Percentiles rank a stretch among this genome's conserved stretches.
These are phyloP conservation scores for Psittacula echo DNA, from an alignment of 2,797 vertebrate genomes.

Conservation along the genomic window DNA sequence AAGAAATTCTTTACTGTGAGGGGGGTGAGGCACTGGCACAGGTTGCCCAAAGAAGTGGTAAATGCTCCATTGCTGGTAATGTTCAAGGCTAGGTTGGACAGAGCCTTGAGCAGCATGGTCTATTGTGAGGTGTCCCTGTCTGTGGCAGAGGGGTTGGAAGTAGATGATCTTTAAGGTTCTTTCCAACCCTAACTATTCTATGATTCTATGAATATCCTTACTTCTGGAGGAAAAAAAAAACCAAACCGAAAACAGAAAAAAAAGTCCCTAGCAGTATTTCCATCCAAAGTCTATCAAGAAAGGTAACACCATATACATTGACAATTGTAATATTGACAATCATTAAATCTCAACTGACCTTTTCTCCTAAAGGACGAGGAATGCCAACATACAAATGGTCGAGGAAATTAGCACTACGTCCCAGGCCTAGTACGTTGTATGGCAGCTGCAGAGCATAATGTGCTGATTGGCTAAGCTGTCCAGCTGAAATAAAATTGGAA, in stretches of 20 bases:
- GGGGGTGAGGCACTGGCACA: no score
- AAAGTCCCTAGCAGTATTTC: not conserved
- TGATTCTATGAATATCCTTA: not conserved
- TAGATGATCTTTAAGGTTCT: not conserved
- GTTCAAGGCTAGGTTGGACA: no score
- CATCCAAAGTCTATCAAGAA: not conserved
- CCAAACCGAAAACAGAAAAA: not conserved
- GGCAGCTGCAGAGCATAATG: constrained; percentile 95
- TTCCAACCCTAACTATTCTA: not conserved
- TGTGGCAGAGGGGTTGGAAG: not conserved
- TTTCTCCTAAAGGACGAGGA: constrained; percentile 86
- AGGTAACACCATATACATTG: not conserved
- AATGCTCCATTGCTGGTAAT: no score
- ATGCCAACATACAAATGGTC: constrained; percentile 95
- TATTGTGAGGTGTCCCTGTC: not conserved
- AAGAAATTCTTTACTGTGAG: no score
- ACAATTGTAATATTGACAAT: not conserved
- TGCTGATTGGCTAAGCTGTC: constrained; percentile 95
- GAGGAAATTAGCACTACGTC: constrained; percentile 96
- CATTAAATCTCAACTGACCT: constrained; percentile 73
- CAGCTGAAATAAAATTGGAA: constrained; percentile 80
- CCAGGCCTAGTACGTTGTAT: constrained; percentile 93
- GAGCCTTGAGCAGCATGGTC: no score
- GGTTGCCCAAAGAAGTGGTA: not conserved
- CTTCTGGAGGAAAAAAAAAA: not conserved